A percentile compares a stretch with the other conserved stretches of the same genome.
These are phyloP conservation scores for Megaustenia siamemsis DNA, from an alignment of 2,888 invertebrate genomes.

Conservation along the genomic window DNA sequence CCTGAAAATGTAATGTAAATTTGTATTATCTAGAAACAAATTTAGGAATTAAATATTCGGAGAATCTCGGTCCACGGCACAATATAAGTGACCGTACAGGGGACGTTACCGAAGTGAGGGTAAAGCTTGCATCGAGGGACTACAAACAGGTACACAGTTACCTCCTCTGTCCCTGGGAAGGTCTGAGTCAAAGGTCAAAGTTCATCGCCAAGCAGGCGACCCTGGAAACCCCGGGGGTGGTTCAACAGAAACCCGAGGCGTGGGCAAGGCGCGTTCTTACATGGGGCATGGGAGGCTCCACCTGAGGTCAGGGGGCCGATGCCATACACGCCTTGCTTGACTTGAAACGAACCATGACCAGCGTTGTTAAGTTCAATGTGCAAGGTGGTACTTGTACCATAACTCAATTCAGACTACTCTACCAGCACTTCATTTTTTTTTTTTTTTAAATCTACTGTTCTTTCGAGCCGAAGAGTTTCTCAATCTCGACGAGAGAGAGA, in stretches of 20 bases:
- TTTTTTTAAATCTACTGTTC: no score
- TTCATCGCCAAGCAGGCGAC: slow-evolving; percentile 66
- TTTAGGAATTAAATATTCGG: not conserved
- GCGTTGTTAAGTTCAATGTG: slow-evolving; percentile 69
- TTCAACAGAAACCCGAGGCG: slow-evolving; percentile 67
- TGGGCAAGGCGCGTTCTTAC: slow-evolving; percentile 50
- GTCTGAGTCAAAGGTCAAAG: slow-evolving; percentile 72
- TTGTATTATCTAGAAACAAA: not conserved
- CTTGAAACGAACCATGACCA: slow-evolving; percentile 69
- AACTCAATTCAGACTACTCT: slow-evolving; percentile 77
- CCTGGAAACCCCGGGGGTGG: slow-evolving; percentile 63
- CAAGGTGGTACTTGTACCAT: slow-evolving; percentile 65
- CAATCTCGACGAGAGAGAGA: no score
- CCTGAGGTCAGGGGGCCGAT: slow-evolving; percentile 57
- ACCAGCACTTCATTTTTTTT: slow-evolving; percentile 60
- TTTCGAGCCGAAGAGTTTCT: no score
- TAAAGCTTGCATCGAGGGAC: slow-evolving; percentile 72
- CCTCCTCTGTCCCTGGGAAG: slow-evolving; percentile 71
- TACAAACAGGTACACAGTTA: slow-evolving; percentile 64
- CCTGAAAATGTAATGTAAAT: no score
- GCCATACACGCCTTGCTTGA: slow-evolving; percentile 58
- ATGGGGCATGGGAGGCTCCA: slow-evolving; percentile 58
- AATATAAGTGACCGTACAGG: not conserved
- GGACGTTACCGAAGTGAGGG: slow-evolving; percentile 59
- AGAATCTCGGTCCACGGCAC: no score